A percentile compares a stretch with the other conserved stretches of the same genome.
Conservation (phyloP, 1,140 invertebrate species). For the Apis laboriosa region DNA sequence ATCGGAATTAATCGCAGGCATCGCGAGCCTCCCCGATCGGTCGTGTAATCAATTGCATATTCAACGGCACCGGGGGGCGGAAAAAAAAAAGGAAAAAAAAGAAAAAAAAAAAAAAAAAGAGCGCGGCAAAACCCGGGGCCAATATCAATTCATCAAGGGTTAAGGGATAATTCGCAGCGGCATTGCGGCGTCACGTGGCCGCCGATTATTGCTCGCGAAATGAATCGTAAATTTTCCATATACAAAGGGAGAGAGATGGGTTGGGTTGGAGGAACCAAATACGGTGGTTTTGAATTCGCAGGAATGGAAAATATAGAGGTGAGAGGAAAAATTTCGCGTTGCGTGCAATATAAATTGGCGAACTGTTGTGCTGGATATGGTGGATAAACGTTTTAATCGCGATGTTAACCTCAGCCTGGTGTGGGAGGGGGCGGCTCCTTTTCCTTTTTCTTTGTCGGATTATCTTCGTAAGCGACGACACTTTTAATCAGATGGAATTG, state of each 20-base stretch:
- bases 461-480: neutral
- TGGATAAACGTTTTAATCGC: slow-evolving; percentile 37
- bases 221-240: slow-evolving; percentile 34
- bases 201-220: slow-evolving; percentile 34
- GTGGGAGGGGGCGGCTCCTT: neutral
- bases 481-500: slow-evolving; percentile 23
- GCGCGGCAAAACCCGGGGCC: slow-evolving; percentile 38
- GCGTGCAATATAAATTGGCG: neutral
- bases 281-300: neutral
- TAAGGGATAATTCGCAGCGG: slow-evolving; percentile 44
- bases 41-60: slow-evolving; percentile 53
- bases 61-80: slow-evolving; percentile 24
- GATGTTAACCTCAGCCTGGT: neutral
- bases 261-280: neutral
- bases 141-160: slow-evolving; percentile 55
- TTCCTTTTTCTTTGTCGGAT: neutral
- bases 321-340: neutral
- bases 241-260: neutral
- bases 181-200: slow-evolving; percentile 45
- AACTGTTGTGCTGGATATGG: neutral
- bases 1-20: slow-evolving; percentile 50
- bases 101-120: too few species aligned
- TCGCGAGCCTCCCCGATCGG: slow-evolving; percentile 36
- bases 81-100: too few species aligned
- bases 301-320: too few species aligned